Base-by-base conservation (phyloP, 2,888 invertebrate genomes). In the Ophion slaviceki region DNA sequence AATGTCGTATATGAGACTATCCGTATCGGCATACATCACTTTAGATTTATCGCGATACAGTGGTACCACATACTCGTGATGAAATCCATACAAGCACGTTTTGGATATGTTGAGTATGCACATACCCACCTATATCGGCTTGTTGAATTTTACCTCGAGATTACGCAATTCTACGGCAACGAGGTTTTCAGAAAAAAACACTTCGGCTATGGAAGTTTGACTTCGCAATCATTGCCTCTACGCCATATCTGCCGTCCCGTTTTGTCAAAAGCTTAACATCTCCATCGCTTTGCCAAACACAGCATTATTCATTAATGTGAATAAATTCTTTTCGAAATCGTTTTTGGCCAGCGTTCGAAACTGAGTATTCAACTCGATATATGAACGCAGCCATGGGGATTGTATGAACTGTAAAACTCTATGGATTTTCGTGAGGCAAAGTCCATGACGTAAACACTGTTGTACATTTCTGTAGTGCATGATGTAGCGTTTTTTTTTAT, bases 161-260 rank as follows among this genome's bases (percentile, higher is more conserved):
- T 87, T 86, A 1, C 75, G 81, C 53, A 91, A 57, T 77, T 92
- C 88, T 62, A 91, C 86, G 10, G 92, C 90, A n/a, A 92, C 90
- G 20, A 93, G 86, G 86, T 91, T 89, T 88, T 93, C 90, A 36
- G 45, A 86, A 85, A 87, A 93, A 92, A 80, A 92, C 88, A 6
- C 88, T 89, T 5, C 88, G 45, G 81, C 89, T 91, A 53, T 92
- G 90, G 88, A 93, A 94, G 86, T 93, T 91, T 0, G 92, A 89
- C 84, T 87, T 86, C 2, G 88, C 57, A 5, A 91, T 89, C 3
- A 86, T 77, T 2, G 81, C 72, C 86, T 89, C 88, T 8, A 88
- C 92, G 24, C 90, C 91, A 61, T 86, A 85, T 11, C 85, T 64
- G 10, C 88, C 88, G 28, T 89, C 86, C 90, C 91, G 91, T 40